Conservation (phyloP, 2,113 vertebrate genomes). For the Anser brachyrhynchus region DNA sequence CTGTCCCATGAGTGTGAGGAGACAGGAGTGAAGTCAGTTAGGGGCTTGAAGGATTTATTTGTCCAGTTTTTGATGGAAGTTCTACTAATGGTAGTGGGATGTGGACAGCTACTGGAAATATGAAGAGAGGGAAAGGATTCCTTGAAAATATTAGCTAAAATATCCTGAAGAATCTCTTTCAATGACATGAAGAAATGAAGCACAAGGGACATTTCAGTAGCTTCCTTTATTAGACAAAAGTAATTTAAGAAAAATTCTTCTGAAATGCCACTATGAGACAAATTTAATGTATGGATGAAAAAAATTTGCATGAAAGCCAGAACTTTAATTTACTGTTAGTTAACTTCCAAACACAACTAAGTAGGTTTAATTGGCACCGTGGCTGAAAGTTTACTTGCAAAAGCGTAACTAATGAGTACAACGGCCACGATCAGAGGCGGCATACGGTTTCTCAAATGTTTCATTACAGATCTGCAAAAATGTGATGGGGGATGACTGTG, state of each 20-base stretch:
- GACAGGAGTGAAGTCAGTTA: neutral
- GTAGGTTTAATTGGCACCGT: constrained; percentile 73
- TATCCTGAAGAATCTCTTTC: neutral
- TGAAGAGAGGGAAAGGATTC: neutral
- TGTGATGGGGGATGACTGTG: constrained; percentile 30
- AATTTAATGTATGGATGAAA: constrained; percentile 21
- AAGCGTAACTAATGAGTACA: constrained; percentile 77
- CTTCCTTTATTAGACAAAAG: neutral
- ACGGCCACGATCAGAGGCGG: constrained; percentile 66
- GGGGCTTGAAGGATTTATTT: neutral
- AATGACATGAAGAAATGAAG: neutral
- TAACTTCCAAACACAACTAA: constrained; percentile 70
- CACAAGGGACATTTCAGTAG: neutral
- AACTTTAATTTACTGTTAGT: constrained; percentile 70
- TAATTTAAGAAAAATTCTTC: neutral
- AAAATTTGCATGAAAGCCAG: constrained; percentile 69
- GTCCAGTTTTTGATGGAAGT: neutral
- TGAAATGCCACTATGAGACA: neutral
- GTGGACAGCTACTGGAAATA: neutral
- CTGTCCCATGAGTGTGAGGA: neutral
- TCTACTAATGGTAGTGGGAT: neutral
- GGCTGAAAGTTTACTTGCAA: constrained; percentile 71
- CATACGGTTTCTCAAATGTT: constrained; percentile 48
- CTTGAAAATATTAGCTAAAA: neutral
- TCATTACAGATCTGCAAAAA: constrained; percentile 64